Conservation (phyloP, 2,113 vertebrate genomes). For the Coptodon bakossiorum region DNA sequence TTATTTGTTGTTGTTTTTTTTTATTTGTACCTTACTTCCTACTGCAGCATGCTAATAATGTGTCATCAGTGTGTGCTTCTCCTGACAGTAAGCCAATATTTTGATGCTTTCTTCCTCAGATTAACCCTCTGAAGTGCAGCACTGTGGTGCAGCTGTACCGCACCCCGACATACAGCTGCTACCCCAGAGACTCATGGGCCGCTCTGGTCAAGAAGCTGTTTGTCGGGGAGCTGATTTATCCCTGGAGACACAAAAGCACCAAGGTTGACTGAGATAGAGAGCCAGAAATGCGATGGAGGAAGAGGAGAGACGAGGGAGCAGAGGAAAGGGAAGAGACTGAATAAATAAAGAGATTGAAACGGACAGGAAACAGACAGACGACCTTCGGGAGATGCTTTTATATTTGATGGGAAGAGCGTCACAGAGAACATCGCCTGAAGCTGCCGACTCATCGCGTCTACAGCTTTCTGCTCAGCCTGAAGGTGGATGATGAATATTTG, state of each 20-base stretch:
- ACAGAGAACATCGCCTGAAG: background rate
- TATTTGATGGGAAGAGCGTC: background rate
- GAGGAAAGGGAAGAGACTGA: background rate
- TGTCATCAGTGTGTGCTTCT: background rate
- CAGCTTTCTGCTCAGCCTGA: background rate
- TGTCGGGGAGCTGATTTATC: slow-evolving; percentile 91
- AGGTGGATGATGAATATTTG: background rate
- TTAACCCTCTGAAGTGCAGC: slow-evolving; percentile 82
- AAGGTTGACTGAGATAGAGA: slow-evolving; percentile 77
- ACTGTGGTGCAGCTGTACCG: slow-evolving; percentile 79
- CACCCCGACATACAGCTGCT: slow-evolving; percentile 84
- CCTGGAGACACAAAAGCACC: slow-evolving; percentile 87
- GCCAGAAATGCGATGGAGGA: background rate
- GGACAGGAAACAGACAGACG: background rate
- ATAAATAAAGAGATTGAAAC: background rate
- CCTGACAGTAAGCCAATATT: background rate
- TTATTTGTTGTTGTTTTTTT: fast-evolving
- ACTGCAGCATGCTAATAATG: background rate
- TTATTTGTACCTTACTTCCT: background rate
- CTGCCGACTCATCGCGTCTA: background rate
- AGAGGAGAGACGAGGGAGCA: background rate
- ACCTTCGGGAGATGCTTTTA: background rate
- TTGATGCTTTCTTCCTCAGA: slow-evolving; percentile 64
- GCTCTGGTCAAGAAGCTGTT: slow-evolving; percentile 89
- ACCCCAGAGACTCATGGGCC: slow-evolving; percentile 87